phyloP scores from a whole-genome alignment of 2,113 vertebrate species.

The Sula dactylatra region DNA sequence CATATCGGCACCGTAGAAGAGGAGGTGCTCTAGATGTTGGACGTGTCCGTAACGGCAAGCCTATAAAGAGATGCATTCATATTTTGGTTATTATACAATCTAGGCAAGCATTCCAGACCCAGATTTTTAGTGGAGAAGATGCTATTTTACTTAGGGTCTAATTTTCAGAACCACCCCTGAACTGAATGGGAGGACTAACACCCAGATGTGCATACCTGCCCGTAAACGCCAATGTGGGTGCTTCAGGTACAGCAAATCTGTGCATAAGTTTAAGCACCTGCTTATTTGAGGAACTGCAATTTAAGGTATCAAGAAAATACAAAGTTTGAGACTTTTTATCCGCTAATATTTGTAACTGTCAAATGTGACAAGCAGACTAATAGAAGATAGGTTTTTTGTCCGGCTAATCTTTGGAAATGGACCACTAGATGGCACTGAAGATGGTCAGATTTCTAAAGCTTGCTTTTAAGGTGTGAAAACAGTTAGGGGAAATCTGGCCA shows the following conservation, averaged over 20 bases:
- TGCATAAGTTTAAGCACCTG: not conserved
- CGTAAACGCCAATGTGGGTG: accelerated
- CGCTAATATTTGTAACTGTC: not conserved
- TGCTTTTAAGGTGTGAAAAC: not conserved
- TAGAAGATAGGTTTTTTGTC: not conserved
- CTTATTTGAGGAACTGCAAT: not conserved
- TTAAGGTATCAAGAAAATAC: not conserved
- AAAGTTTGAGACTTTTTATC: not conserved
- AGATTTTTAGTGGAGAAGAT: not conserved
- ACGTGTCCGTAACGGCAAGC: constrained; percentile 84
- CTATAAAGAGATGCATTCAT: not conserved
- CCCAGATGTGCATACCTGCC: too few species aligned
- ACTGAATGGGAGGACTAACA: not conserved
- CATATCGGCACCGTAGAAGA: constrained; percentile 88
- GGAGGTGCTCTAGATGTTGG: constrained; percentile 84
- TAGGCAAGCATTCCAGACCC: not conserved
- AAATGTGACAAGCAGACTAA: not conserved
- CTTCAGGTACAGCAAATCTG: not conserved
- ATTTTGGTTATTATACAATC: not conserved
- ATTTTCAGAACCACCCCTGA: not conserved
- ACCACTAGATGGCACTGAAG: constrained; percentile 56
- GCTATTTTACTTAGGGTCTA: not conserved
- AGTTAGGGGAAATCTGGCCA: not conserved
- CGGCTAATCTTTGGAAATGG: accelerated
- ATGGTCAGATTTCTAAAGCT: not conserved